These are phyloP conservation scores for Thermophis baileyi DNA, from an alignment of 2,113 vertebrate genomes.

Conservation along the genomic window DNA sequence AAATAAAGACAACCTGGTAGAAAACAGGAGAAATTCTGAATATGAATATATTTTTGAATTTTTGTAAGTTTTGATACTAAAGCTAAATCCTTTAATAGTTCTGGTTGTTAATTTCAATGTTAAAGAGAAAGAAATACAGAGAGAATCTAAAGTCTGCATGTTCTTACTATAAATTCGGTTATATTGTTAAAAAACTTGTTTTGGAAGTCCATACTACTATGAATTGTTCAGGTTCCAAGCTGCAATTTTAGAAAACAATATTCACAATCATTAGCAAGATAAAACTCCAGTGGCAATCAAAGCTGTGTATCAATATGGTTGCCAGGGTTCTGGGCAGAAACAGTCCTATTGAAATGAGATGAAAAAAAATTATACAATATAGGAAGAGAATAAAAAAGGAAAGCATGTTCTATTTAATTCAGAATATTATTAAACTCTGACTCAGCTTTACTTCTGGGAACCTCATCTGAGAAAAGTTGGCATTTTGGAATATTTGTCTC, in stretches of 20 bases:
- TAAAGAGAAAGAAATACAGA: neutral
- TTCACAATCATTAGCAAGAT: neutral
- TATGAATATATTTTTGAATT: neutral
- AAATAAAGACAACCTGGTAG: neutral
- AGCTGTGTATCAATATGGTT: neutral
- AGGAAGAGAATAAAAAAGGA: neutral
- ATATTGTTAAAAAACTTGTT: neutral
- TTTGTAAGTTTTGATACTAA: neutral
- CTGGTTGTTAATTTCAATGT: neutral
- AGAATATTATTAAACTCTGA: neutral
- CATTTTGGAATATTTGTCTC: neutral
- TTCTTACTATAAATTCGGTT: neutral
- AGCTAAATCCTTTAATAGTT: neutral
- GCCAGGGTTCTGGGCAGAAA: neutral
- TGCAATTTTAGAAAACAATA: neutral
- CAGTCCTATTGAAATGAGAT: neutral
- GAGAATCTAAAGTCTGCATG: neutral
- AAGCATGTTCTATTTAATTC: neutral
- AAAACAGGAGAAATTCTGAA: neutral
- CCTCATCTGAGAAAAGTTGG: neutral
- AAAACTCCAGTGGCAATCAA: neutral
- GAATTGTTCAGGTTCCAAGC: neutral
- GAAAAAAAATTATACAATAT: neutral
- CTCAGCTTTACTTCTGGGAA: neutral
- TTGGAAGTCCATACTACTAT: neutral